Conservation (phyloP, 2,113 vertebrate species). For the Casuarius casuarius region DNA sequence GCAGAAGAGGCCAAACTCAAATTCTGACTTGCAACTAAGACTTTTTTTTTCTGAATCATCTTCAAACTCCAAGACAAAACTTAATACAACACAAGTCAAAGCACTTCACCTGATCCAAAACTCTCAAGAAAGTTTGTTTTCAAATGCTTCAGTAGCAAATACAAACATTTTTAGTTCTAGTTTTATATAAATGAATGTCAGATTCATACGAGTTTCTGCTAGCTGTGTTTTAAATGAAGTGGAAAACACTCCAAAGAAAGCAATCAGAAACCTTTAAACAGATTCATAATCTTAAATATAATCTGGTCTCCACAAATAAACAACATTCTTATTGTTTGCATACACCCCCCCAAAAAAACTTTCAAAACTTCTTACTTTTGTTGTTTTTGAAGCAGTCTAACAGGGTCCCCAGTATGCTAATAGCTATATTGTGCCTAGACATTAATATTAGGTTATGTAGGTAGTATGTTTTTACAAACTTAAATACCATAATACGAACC, state of each 20-base stretch:
- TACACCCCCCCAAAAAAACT: not conserved
- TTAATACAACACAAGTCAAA: not conserved
- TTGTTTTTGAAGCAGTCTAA: not conserved
- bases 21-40: not conserved
- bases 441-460: not conserved
- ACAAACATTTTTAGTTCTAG: not conserved
- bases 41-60: not conserved
- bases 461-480: not conserved
- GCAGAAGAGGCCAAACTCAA: not conserved
- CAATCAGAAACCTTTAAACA: not conserved
- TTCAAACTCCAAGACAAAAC: not conserved
- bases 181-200: not conserved
- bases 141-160: not conserved
- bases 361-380: not conserved
- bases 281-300: not conserved
- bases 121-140: not conserved
- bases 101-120: not conserved
- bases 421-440: not conserved
- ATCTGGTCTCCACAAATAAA: not conserved
- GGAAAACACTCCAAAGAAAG: not conserved
- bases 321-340: not conserved
- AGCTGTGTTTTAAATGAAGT: not conserved
- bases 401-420: no score
- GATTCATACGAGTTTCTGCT: not conserved
- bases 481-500: not conserved